Base-by-base conservation (phyloP, 1,140 invertebrate species). In the Drosophila micromelanica region DNA sequence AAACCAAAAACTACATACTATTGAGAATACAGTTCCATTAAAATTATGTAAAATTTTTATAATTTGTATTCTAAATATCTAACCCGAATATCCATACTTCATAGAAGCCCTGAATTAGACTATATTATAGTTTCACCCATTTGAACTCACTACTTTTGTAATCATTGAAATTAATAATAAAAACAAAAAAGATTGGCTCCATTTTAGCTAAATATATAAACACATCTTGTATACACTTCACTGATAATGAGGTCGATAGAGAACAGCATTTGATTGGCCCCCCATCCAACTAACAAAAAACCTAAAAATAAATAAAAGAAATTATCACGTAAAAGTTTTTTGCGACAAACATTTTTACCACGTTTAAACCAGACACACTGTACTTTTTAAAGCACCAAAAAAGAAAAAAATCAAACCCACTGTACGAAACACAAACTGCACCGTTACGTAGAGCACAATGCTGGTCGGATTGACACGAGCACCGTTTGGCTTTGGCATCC, bases 401-500 rank as follows among this genome's bases (percentile, higher is more conserved):
- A 57, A 35, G 7, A 35, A 35, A 35, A 35, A 38, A 68, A 23
- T 23, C 45, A 59, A 59, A 27, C 27, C 27, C 27, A 27, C 27
- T 27, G 27, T 27, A 27, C n/a, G 23, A 64, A 9, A 55, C 20
- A 40, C 12, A 12, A 12, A 52, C 40, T 52, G 62, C 69, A 72
- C 62, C 62, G 11, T 71, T 49, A 48, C 54, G 49, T 55, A 59
- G 54, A 38, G 69, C 69, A 71, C 51, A 70, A 55, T 27, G 68
- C 68, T 54, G 52, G 37, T 45, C 62, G 52, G 15, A 74, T 55
- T 49, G 59, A 80, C 62, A 84, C 76, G 49, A 71, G 82, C 81
- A 86, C 78, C 56, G 71, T 82, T 81, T 75, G 79, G 75, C 80
- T 82, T 79, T 79, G 79, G 78, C 70, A 68, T 54, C 55, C 46